Evolutionary conservation across 2,888 invertebrate species (phyloP).

Genomic region (Dusona sp.): DNA sequence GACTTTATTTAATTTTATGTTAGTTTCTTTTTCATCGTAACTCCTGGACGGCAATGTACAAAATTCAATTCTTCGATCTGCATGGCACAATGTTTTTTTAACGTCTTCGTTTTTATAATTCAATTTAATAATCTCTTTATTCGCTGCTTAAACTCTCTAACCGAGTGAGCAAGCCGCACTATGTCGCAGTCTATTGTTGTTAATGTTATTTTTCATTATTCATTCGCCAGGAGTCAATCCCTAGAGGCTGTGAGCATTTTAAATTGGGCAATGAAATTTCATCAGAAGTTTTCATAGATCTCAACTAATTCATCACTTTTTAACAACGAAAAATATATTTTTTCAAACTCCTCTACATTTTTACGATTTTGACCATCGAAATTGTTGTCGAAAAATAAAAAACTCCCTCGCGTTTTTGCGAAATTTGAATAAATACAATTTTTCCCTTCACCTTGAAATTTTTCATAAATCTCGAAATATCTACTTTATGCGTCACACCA

Average conservation of each 20-base stretch:
- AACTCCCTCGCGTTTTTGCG: not conserved
- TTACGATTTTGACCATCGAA: not conserved
- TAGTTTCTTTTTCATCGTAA: slow-evolving; percentile 32
- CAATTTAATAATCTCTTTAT: slow-evolving; percentile 49
- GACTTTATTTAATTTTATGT: slow-evolving; percentile 16
- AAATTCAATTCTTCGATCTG: slow-evolving; percentile 60
- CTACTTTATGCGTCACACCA: not conserved
- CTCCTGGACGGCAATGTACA: slow-evolving; percentile 68
- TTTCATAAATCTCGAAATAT: not conserved
- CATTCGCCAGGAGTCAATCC: slow-evolving; percentile 60
- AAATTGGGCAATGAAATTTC: not conserved
- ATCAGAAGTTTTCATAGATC: not conserved
- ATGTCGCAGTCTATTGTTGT: slow-evolving; percentile 56
- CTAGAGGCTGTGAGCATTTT: slow-evolving; percentile 45
- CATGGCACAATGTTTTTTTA: slow-evolving; percentile 57
- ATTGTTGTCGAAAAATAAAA: not conserved
- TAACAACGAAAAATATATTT: not conserved
- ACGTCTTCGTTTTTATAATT: slow-evolving; percentile 13
- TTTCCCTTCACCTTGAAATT: not conserved
- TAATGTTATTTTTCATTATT: slow-evolving; percentile 41
- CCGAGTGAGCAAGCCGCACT: slow-evolving; percentile 49
- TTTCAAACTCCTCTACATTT: not conserved
- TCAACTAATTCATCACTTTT: not conserved
- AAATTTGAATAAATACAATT: not conserved
- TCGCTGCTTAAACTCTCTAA: slow-evolving; percentile 43